phyloP scores from a whole-genome alignment of 2,888 invertebrate genomes.

The Ichneumoninae sp. region DNA sequence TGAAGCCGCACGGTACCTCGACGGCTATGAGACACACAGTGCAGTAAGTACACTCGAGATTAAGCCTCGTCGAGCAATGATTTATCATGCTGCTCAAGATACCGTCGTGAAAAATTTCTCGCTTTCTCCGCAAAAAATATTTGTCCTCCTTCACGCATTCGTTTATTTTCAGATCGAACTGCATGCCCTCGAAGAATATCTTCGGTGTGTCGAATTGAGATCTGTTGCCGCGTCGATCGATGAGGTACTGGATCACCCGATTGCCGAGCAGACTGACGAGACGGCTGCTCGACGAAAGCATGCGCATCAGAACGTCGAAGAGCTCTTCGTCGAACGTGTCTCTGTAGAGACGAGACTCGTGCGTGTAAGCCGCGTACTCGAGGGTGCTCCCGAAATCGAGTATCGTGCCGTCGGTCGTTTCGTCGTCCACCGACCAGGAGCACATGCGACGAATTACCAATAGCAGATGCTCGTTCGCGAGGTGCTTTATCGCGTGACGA shows the following conservation, averaged over 20 bases:
- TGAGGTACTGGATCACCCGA: slow-evolving; percentile 85
- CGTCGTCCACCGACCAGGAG: slow-evolving; percentile 85
- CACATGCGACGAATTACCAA: slow-evolving; percentile 85
- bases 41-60: slow-evolving; percentile 86
- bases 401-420: slow-evolving; percentile 83
- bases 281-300: slow-evolving; percentile 85
- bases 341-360: slow-evolving; percentile 83
- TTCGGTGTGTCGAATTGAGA: slow-evolving; percentile 85
- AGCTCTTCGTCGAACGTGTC: slow-evolving; percentile 85
- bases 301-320: slow-evolving; percentile 84
- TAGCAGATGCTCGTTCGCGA: slow-evolving; percentile 84
- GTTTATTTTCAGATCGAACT: slow-evolving; percentile 84
- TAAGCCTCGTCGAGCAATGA: slow-evolving; percentile 84
- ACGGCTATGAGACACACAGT: slow-evolving; percentile 86
- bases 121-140: slow-evolving; percentile 85
- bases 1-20: slow-evolving; percentile 87
- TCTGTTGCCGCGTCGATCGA: slow-evolving; percentile 86
- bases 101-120: slow-evolving; percentile 85
- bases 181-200: slow-evolving; percentile 84
- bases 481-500: slow-evolving; percentile 85
- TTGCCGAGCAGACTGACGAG: slow-evolving; percentile 86
- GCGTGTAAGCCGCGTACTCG: slow-evolving; percentile 85
- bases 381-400: slow-evolving; percentile 86
- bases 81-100: slow-evolving; percentile 84
- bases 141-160: slow-evolving; percentile 84